Evolutionary conservation across 2,113 vertebrate species (phyloP), one percentile per base, ranked within the genome.

Genomic region (Pachypanchax playfairii): DNA sequence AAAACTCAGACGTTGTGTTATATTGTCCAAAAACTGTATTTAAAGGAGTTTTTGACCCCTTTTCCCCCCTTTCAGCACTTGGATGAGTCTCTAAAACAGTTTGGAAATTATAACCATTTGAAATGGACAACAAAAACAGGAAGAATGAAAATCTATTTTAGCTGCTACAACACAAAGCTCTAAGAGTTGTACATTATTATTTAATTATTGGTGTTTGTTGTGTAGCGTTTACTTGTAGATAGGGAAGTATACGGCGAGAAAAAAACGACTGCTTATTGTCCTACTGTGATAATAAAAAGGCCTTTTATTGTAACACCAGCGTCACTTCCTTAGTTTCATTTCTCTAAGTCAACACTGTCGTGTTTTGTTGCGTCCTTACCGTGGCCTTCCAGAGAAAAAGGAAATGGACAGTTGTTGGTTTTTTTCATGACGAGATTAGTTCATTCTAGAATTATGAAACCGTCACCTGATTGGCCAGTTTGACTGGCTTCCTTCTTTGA

Each of bases 391-490:
- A 26, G 38, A 64, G 80, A 88, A 88, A 85, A 60, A 33, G 80
- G 85, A 91, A 89, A 62, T 80, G 29, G 21, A 18, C 20, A 7
- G 17, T 69, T 21, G 17, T 20, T 24, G 53, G 13, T 53, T 75
- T 75, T 82, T 31, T 65, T 43, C 2, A 62, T 70, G 57, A 53
- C 28, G 47, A 24, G 38, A 74, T 85, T 64, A 77, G 73, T 60
- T 85, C 73, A 82, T 65, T 75, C 41, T 77, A 54, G 68, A 68
- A 73, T 84, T 83, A 84, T 75, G 75, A 88, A 88, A 80, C 55
- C 7, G 18, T 60, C 53, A 33, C 31, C 51, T 54, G 71, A 86
- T 84, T 68, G 77, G 68, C 56, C 33, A 24, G 58, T 61, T 70
- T 38, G 24, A 39, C 41, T 59, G 29, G 29, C 49, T 24, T 66